Base-by-base conservation (phyloP, 2,113 vertebrate species). In the Andinoacara biseriatus region DNA sequence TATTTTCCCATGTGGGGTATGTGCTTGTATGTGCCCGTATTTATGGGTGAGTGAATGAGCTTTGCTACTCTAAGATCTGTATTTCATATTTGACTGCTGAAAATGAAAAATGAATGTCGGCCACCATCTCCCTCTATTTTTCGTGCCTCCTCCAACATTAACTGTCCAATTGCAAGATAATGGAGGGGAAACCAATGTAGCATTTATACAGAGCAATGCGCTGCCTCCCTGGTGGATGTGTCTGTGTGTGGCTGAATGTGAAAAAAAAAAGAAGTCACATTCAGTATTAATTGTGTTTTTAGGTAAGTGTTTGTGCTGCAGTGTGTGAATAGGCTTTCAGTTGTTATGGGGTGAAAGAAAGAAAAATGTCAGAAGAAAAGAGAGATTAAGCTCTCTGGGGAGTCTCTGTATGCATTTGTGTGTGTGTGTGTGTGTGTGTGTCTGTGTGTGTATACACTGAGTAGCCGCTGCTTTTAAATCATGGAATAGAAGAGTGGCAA, bases 151-250 rank as follows among this genome's bases (percentile, higher is more conserved):
- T 72, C 86, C 92, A 90, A 93, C 89, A 93, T 90, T 88, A 92
- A 93, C 87, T 24, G 85, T 92, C 86, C 90, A 86, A 87, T 87
- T 7, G 75, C 84, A 80, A 87, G 89, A 93, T 92, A 93, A 93
- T 94, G 81, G 90, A 93, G 87, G 67, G 85, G 80, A 86, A 90
- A 60, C 88, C 82, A 83, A 79, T 76, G 87, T 87, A 67, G 91
- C 58, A 13, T 78, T 87, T 81, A 86, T 58, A 86, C 69, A 61
- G 77, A 82, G 87, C 52, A 15, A 57, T 33, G 56, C 72, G 10
- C 61, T 18, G 26, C 74, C 83, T 86, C 63, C 58, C 33, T 13
- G 5, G 60, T 82, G 75, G 78, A 29, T 76, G 33, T 81, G 43
- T 81, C 33, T 60, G 10, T 75, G 60, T 62, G 31, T 58, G 38